A percentile compares a stretch with the other conserved stretches of the same genome.
Evolutionary conservation across 2,888 invertebrate species (phyloP).

Genomic region (Lepas anatifera): DNA sequence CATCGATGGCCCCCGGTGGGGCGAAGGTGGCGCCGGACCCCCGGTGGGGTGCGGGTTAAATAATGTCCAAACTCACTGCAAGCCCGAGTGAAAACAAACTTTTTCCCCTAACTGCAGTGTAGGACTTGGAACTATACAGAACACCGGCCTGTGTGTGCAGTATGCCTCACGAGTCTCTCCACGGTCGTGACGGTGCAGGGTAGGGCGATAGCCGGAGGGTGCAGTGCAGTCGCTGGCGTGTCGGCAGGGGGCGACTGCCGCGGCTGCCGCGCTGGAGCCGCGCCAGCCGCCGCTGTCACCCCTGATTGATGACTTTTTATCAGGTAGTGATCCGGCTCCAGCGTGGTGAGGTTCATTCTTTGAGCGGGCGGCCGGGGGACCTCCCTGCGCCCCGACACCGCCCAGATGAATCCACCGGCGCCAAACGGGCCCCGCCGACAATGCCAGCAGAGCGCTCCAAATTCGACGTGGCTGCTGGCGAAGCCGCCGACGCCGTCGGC

Average conservation of each 20-base stretch:
- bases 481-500: neutral
- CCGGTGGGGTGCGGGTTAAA: too few relatives aligned
- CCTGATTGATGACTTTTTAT: constrained; percentile 10
- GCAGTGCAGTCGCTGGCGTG: neutral
- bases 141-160: too few relatives aligned
- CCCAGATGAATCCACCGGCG: neutral
- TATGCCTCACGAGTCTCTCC: too few relatives aligned
- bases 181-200: too few relatives aligned
- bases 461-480: neutral
- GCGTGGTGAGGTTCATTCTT: too few relatives aligned
- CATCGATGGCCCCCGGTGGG: too few relatives aligned
- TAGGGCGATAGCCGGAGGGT: too few relatives aligned
- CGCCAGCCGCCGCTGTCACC: neutral
- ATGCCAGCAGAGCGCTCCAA: neutral
- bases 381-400: neutral
- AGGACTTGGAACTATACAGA: too few relatives aligned
- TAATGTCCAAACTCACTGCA: too few relatives aligned
- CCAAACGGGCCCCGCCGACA: neutral
- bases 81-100: too few relatives aligned
- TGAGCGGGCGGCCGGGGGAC: neutral
- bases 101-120: too few relatives aligned
- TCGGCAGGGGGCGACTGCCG: neutral
- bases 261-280: neutral
- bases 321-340: neutral
- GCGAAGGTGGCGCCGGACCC: too few relatives aligned